Base-by-base conservation (phyloP, 2,888 invertebrate species). In the Caenorhabditis imperialis region DNA sequence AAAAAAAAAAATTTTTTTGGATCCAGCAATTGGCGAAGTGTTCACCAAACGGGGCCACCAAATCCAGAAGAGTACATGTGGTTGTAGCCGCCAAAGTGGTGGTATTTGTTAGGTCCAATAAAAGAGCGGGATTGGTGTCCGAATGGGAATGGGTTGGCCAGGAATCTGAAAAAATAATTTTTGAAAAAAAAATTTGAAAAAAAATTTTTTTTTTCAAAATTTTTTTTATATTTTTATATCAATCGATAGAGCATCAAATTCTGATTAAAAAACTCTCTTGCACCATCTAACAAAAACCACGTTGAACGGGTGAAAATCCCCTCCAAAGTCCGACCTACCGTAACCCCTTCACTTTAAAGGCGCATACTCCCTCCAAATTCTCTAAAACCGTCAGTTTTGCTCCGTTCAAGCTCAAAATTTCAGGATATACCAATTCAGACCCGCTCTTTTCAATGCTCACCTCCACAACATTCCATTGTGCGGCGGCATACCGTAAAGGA, bases 21-120 rank as follows among this genome's bases (percentile, higher is more conserved):
- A 30, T 30, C 30, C 7, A 30, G 30, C 30, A 30, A 10, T 7
- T 30, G 6, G 6, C 10, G 6, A 30, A 7, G 30, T 53, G 14
- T 63, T 38, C 47, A 84, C 85, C 84, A 85, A 35, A 80, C 76
- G 7, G 84, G 82, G 22, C 84, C 83, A 27, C 84, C 83, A 50
- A 75, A 82, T n/a, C 82, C 81, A 18, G 65, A 61, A 22, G 67
- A 69, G 50, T 81, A 78, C 60, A 82, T 77, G 60, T 77, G 61
- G 33, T 78, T 75, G 75, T 81, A 84, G 10, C 79, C 78, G 8
- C 85, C 82, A 42, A 79, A 84, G 37, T 75, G 73, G 65, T 81
- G 79, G 65, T 83, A 84, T 53, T 83, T 81, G 70, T 82, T 81
- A 16, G 82, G 82, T 40, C 82, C 82, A 33, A 82, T 69, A 60